A percentile compares a stretch with the other conserved stretches of the same genome.
Conservation (phyloP, 2,888 invertebrate genomes). For the Caenorhabditis zanzibari region DNA sequence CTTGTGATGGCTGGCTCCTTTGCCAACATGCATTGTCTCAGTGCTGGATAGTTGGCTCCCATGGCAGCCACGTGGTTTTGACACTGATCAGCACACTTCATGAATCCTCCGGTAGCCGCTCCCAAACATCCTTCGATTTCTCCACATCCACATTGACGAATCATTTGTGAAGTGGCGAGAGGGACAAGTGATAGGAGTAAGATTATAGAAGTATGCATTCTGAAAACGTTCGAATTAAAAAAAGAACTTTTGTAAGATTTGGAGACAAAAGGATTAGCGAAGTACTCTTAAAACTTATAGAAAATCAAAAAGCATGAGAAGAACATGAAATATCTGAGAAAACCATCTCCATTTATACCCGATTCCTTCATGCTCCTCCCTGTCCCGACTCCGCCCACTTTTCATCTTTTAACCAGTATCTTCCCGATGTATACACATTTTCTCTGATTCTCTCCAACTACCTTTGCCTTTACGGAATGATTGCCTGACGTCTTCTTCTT, state of each 20-base stretch:
- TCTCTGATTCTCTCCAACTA: constrained; percentile 29
- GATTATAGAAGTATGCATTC: constrained; percentile 33
- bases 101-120: constrained; percentile 67
- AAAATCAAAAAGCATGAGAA: neutral
- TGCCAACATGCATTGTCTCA: constrained; percentile 75
- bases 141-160: constrained; percentile 78
- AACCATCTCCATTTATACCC: constrained; percentile 21
- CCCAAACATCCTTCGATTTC: constrained; percentile 74
- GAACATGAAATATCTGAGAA: constrained; percentile 30
- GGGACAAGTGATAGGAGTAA: constrained; percentile 36
- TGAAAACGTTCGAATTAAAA: neutral
- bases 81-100: constrained; percentile 80
- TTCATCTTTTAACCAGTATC: constrained; percentile 36
- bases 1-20: constrained; percentile 72
- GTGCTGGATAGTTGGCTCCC: constrained; percentile 77
- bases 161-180: constrained; percentile 69
- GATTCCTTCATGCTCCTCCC: constrained; percentile 22
- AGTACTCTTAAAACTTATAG: neutral
- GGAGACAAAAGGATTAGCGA: neutral
- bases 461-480: constrained; percentile 27
- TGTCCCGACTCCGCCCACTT: constrained; percentile 40
- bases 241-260: neutral
- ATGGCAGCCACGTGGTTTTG: constrained; percentile 78
- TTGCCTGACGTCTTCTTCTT: constrained; percentile 28
- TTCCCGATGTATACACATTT: constrained; percentile 7